A percentile compares a stretch with the other conserved stretches of the same genome.
Evolutionary conservation across 2,888 invertebrate species (phyloP).

Genomic region (Boloria selene): DNA sequence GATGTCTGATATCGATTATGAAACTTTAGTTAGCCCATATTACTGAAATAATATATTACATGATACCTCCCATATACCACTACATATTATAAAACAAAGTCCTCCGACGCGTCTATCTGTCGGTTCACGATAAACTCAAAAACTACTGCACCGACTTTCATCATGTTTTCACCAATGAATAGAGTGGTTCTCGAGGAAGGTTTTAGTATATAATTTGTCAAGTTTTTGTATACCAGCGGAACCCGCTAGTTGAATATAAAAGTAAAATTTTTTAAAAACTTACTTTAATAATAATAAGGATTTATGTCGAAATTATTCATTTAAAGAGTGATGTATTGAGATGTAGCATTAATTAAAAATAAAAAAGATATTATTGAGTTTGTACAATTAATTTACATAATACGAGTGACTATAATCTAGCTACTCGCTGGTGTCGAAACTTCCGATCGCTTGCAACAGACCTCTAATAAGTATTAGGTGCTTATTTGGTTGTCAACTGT

Average conservation of each 20-base stretch:
- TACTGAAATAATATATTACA: not conserved
- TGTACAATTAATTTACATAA: slow-evolving; percentile 59
- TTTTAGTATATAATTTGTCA: no score
- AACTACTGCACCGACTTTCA: no score
- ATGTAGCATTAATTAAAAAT: not conserved
- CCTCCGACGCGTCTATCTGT: no score
- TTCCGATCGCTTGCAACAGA: slow-evolving; percentile 69
- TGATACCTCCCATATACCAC: no score
- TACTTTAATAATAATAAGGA: no score
- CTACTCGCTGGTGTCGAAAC: slow-evolving; percentile 61
- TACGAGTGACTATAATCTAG: slow-evolving; percentile 59
- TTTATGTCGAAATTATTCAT: not conserved
- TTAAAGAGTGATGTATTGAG: not conserved
- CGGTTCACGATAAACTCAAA: no score
- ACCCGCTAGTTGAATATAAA: no score
- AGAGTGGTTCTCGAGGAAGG: no score
- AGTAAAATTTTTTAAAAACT: no score
- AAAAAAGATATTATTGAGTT: slow-evolving; percentile 15
- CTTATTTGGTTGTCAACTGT: slow-evolving; percentile 66
- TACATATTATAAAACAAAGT: no score
- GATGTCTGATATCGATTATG: slow-evolving; percentile 43
- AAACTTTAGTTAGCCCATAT: slow-evolving; percentile 44
- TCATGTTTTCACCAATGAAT: no score
- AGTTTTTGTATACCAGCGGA: no score
- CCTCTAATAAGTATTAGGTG: slow-evolving; percentile 59